Evolutionary conservation across 2,888 invertebrate species (phyloP).

Genomic region (Bellardia pandia): DNA sequence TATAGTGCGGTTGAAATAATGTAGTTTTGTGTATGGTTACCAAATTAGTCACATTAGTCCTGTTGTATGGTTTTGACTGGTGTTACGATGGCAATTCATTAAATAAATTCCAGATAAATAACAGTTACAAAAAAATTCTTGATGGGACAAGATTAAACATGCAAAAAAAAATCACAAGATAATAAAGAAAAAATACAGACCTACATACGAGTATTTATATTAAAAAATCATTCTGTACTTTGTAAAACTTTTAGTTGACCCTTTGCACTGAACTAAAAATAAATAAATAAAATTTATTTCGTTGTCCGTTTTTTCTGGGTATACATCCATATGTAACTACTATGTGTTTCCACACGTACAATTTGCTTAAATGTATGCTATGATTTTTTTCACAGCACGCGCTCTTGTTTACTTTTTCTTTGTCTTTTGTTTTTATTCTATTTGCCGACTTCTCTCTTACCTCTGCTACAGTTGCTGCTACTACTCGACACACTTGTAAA

Average conservation of each 20-base stretch:
- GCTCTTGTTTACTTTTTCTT: constrained; percentile 37
- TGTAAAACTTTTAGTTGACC: constrained; percentile 10
- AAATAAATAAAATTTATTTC: constrained; percentile 64
- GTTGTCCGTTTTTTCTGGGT: constrained; percentile 5
- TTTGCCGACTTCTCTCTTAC: constrained; percentile 15
- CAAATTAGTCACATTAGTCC: too few relatives aligned
- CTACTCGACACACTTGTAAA: constrained; percentile 23
- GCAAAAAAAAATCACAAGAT: neutral
- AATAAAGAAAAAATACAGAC: neutral
- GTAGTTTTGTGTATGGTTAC: too few relatives aligned
- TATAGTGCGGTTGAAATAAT: too few relatives aligned
- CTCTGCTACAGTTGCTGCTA: neutral
- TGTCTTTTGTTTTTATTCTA: constrained; percentile 24
- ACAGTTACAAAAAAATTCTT: too few relatives aligned
- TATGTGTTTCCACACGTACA: constrained; percentile 53
- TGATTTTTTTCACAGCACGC: constrained; percentile 11
- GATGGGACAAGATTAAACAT: neutral
- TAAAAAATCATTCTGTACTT: neutral
- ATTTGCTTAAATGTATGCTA: constrained; percentile 43
- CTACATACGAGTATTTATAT: neutral
- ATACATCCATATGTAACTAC: neutral
- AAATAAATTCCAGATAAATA: too few relatives aligned
- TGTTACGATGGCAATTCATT: too few relatives aligned
- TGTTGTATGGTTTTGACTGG: too few relatives aligned
- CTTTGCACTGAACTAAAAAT: constrained; percentile 50